Conservation (phyloP, 2,113 vertebrate genomes). For the Fulmarus glacialis region DNA sequence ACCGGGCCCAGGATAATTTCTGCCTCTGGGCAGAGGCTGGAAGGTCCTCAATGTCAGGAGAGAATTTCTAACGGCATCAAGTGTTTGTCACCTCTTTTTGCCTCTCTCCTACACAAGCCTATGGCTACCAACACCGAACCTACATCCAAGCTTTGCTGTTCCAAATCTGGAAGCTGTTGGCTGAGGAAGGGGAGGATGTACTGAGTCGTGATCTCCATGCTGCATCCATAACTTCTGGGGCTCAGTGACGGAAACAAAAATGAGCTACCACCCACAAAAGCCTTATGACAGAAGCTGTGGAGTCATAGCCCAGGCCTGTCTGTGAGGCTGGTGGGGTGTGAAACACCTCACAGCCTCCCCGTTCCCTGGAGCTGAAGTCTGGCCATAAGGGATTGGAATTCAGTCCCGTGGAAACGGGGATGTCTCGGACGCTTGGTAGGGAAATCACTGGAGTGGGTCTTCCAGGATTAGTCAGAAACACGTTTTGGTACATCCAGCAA, state of each 20-base stretch:
- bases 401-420: background rate
- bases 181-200: slow-evolving; percentile 5
- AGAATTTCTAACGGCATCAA: background rate
- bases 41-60: background rate
- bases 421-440: background rate
- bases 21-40: background rate
- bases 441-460: background rate
- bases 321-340: background rate
- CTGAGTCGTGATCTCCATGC: slow-evolving; percentile 2
- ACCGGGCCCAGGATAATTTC: background rate
- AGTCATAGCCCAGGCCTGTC: background rate
- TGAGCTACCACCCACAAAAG: slow-evolving; percentile 4
- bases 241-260: background rate
- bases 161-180: slow-evolving; percentile 57
- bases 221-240: background rate
- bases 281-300: background rate
- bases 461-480: background rate
- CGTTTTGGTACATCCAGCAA: background rate
- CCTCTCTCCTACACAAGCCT: slow-evolving; percentile 2
- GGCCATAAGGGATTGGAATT: background rate
- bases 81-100: background rate
- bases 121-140: background rate
- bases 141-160: background rate
- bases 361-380: background rate
- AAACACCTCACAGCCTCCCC: background rate